These are phyloP conservation scores for Strix aluco DNA, from an alignment of 2,113 vertebrate species.

Conservation along the genomic window DNA sequence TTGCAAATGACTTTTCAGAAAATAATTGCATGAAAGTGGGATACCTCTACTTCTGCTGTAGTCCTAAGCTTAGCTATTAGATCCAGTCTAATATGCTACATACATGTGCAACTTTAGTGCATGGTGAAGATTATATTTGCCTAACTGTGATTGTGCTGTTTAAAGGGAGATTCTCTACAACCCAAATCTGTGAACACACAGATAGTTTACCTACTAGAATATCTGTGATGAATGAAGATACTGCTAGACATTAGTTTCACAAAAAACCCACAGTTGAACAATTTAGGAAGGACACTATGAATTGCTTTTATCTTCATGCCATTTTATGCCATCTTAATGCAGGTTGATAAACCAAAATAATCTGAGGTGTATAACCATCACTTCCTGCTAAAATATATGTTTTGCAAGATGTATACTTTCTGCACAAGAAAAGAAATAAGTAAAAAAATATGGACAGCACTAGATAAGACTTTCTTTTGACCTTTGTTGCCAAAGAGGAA, in stretches of 20 bases:
- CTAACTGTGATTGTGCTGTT: not conserved
- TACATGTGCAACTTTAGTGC: not conserved
- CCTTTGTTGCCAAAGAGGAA: not conserved
- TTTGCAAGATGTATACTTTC: not conserved
- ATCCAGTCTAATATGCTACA: not conserved
- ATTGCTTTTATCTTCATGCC: not conserved
- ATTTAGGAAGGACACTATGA: not conserved
- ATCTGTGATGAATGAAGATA: not conserved
- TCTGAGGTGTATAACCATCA: not conserved
- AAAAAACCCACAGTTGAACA: fast-evolving
- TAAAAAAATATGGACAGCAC: not conserved
- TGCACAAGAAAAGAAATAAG: not conserved
- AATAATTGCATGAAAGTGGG: not conserved
- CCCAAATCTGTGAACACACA: not conserved
- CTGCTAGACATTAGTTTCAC: not conserved
- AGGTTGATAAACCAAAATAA: not conserved
- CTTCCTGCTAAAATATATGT: not conserved
- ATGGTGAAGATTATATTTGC: not conserved
- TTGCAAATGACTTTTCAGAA: not conserved
- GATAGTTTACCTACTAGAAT: not conserved
- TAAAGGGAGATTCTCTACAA: not conserved
- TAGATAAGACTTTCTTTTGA: not conserved
- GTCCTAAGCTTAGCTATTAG: not conserved
- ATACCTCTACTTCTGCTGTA: not conserved
- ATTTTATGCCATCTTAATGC: not conserved